Evolutionary conservation across 2,797 vertebrate genomes (phyloP), one percentile per base, ranked within the genome.

Genomic region (Eleutherodactylus coqui): DNA sequence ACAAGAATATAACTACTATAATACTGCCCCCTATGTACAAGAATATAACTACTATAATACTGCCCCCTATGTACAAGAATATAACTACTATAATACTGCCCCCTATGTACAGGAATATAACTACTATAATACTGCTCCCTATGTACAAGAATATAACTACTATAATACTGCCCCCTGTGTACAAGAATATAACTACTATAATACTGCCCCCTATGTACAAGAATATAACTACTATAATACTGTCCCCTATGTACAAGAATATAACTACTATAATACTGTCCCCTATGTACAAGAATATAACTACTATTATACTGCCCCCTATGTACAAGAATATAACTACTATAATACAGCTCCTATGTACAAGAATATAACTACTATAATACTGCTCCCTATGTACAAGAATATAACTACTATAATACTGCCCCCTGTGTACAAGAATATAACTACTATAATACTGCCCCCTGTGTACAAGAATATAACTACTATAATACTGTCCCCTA

Each of bases 1-100:
- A 64, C 60, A 64, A 64, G 60, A 64, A 64, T 64, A 64, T 64
- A 64, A 64, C 60, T 64, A 64, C 60, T 64, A 64, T 64, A 64
- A 64, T 64, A 64, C 60, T 64, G 27, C 60, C 19, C n/a, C 60
- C 60, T 64, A 34, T 64, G 1, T 64, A 64, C 29, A 64, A 64
- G 60, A 64, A 64, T 64, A 64, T 64, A 64, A 64, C 29, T 34
- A 64, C 60, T 64, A 64, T 64, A 64, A 27, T 27, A 60, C 58
- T 60, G 58, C 58, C 4, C n/a, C 7, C 58, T 60, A 60, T 60
- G 0, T 60, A 60, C 60, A 64, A 64, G 29, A 64, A 64, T 64
- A 64, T 64, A 64, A 32, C 60, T 64, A 64, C 60, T 64, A 64
- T 34, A 67, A 67, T 67, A 67, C 32, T 67, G 60, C 24, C 7